These are phyloP conservation scores for Sitta europaea DNA, from an alignment of 2,113 vertebrate genomes.

Conservation along the genomic window DNA sequence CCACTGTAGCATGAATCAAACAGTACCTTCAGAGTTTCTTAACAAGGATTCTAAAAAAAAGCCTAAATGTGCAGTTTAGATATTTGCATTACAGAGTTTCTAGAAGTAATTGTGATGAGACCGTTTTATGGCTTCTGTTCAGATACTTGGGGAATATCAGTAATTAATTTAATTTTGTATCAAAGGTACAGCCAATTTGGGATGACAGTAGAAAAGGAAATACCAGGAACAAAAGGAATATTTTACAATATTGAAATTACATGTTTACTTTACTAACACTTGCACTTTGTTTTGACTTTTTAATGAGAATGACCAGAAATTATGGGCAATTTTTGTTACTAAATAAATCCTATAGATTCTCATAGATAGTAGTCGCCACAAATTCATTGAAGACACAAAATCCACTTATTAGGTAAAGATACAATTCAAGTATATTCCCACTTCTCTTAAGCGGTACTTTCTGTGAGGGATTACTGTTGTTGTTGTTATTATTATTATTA, in stretches of 20 bases:
- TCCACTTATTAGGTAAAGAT: not conserved
- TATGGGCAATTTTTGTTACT: not conserved
- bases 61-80: not conserved
- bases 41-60: not conserved
- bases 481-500: not conserved
- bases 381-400: not conserved
- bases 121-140: not conserved
- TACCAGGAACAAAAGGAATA: not conserved
- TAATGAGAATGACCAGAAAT: not conserved
- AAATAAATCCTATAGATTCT: not conserved
- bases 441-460: not conserved
- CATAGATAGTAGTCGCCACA: not conserved
- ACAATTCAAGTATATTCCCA: not conserved
- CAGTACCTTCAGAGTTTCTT: not conserved
- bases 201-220: not conserved
- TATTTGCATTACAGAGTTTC: not conserved
- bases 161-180: not conserved
- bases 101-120: not conserved
- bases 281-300: not conserved
- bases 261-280: not conserved
- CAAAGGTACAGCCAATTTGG: not conserved
- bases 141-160: not conserved
- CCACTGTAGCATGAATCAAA: not conserved
- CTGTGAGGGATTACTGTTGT: not conserved
- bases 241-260: not conserved